Evolutionary conservation across 2,888 invertebrate species (phyloP).

Genomic region (Ectemnius cavifrons): DNA sequence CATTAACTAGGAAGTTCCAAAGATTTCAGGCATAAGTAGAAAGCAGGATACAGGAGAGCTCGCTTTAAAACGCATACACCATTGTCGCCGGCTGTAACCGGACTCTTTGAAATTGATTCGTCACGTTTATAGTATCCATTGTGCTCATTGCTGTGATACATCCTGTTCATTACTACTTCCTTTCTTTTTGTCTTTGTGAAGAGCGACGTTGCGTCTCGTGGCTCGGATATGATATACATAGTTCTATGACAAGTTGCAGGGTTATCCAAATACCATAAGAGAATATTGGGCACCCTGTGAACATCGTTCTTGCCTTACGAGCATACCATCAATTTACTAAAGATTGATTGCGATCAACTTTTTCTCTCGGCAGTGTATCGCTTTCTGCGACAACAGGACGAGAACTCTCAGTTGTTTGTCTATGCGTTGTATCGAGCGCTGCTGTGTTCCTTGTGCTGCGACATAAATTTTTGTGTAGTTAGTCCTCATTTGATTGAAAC

Average conservation of each 20-base stretch:
- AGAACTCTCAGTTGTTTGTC: not conserved
- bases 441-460: slow-evolving; percentile 22
- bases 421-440: slow-evolving; percentile 17
- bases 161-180: slow-evolving; percentile 4
- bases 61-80: slow-evolving; percentile 1
- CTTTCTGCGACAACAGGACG: slow-evolving; percentile 24
- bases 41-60: slow-evolving; percentile 48
- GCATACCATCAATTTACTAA: slow-evolving; percentile 46
- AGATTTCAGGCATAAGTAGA: slow-evolving; percentile 52
- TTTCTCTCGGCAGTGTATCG: slow-evolving; percentile 56
- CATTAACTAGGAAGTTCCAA: slow-evolving; percentile 45
- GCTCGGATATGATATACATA: slow-evolving; percentile 83
- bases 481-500: too few species aligned
- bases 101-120: not conserved
- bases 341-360: slow-evolving; percentile 62
- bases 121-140: not conserved
- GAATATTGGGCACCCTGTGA: slow-evolving; percentile 59
- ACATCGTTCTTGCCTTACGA: slow-evolving; percentile 53
- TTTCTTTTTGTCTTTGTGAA: slow-evolving; percentile 50
- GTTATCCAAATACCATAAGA: slow-evolving; percentile 78
- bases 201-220: slow-evolving; percentile 75
- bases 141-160: too few species aligned
- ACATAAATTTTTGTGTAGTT: slow-evolving; percentile 9
- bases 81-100: not conserved
- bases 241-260: slow-evolving; percentile 79